A percentile compares a stretch with the other conserved stretches of the same genome.
Evolutionary conservation across 1,140 invertebrate genomes (phyloP).

Genomic region (Ceratosolen solmsi): DNA sequence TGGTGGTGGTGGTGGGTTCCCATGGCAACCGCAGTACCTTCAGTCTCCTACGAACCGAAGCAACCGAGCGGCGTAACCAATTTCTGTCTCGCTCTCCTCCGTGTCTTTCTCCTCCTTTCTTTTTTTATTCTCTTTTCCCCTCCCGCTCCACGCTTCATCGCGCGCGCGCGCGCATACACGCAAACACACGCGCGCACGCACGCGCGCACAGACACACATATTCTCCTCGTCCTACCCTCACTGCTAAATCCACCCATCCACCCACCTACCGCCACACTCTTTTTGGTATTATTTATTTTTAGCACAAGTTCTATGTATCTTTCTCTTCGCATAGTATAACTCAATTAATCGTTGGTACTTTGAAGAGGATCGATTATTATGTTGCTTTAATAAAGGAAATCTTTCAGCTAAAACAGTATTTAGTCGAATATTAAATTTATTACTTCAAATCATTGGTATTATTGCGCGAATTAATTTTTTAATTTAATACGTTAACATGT

Average conservation of each 20-base stretch:
- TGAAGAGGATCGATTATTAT: background rate
- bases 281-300: constrained; percentile 29
- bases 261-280: background rate
- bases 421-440: background rate
- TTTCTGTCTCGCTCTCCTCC: constrained; percentile 50
- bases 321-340: constrained; percentile 17
- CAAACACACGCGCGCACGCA: background rate
- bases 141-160: background rate
- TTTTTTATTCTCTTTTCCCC: background rate
- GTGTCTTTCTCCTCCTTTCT: constrained; percentile 49
- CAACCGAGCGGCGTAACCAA: constrained; percentile 64
- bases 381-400: background rate
- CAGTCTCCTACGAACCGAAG: constrained; percentile 66
- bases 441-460: background rate
- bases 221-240: background rate
- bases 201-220: too few relatives aligned
- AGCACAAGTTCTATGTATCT: background rate
- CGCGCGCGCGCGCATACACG: background rate
- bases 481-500: too few relatives aligned
- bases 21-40: constrained; percentile 71
- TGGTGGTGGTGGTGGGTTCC: constrained; percentile 65
- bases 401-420: background rate
- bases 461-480: too few relatives aligned
- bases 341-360: constrained; percentile 27
- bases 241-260: background rate